Percentiles rank a stretch among this genome's conserved stretches.
Conservation (phyloP, 2,113 vertebrate species). For the Notothenia rossii region DNA sequence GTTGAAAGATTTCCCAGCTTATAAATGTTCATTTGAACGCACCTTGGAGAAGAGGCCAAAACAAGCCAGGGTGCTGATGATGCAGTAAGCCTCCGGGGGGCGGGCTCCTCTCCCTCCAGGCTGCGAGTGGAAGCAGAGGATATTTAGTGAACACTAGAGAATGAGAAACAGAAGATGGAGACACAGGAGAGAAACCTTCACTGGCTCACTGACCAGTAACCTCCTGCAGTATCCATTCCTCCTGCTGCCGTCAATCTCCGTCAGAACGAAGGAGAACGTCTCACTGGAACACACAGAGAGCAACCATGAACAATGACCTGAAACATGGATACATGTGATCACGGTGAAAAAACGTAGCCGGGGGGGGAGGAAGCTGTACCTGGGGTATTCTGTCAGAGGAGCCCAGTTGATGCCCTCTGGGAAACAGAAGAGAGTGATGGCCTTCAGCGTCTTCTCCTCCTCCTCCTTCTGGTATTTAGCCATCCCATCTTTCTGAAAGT, state of each 20-base stretch:
- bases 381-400: constrained; percentile 89
- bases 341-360: not conserved
- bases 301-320: not conserved
- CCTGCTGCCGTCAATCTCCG: constrained; percentile 93
- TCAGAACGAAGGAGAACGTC: constrained; percentile 97
- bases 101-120: constrained; percentile 89
- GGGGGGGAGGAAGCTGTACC: constrained; percentile 77
- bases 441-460: constrained; percentile 90
- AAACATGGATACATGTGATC: not conserved
- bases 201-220: constrained; percentile 87
- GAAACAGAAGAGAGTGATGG: constrained; percentile 96
- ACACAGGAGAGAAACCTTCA: not conserved
- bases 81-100: constrained; percentile 94
- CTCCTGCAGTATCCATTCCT: constrained; percentile 96
- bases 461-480: constrained; percentile 92
- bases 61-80: constrained; percentile 95
- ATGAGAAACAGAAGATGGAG: not conserved
- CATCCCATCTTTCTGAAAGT: constrained; percentile 89
- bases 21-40: not conserved
- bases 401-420: constrained; percentile 93
- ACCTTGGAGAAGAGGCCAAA: constrained; percentile 97
- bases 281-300: constrained; percentile 82
- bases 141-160: not conserved
- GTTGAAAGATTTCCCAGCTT: not conserved
- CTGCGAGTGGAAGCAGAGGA: constrained; percentile 67